Percentiles rank a stretch among this genome's conserved stretches.
Conservation (phyloP, 2,888 invertebrate species). For the Sisyra nigra region DNA sequence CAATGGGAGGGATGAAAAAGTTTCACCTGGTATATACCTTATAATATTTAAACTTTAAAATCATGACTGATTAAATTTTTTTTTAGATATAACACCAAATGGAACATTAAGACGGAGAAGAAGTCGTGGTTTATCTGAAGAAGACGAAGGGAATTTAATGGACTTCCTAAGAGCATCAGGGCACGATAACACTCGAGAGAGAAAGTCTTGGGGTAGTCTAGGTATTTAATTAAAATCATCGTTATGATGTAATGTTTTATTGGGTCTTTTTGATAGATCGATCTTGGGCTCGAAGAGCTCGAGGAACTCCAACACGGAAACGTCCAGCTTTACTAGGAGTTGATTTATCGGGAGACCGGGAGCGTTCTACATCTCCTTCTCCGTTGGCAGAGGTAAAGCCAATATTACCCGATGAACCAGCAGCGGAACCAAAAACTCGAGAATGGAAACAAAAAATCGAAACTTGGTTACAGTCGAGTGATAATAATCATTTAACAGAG, state of each 20-base stretch:
- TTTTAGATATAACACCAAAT: slow-evolving; percentile 67
- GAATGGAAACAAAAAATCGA: slow-evolving; percentile 85
- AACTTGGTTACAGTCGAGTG: slow-evolving; percentile 79
- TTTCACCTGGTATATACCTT: slow-evolving; percentile 31
- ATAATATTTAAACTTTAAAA: background rate
- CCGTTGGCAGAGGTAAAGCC: slow-evolving; percentile 38
- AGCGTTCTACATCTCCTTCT: slow-evolving; percentile 52
- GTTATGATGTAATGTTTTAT: background rate
- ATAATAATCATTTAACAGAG: slow-evolving; percentile 58
- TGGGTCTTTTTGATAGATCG: slow-evolving; percentile 39
- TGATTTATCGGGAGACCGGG: slow-evolving; percentile 56
- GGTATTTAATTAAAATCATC: slow-evolving; percentile 37
- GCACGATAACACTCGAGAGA: slow-evolving; percentile 54
- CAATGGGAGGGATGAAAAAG: slow-evolving; percentile 29
- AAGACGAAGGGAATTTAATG: slow-evolving; percentile 73
- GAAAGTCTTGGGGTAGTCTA: slow-evolving; percentile 72
- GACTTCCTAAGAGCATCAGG: slow-evolving; percentile 68
- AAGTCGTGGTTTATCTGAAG: slow-evolving; percentile 65
- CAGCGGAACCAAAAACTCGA: slow-evolving; percentile 35
- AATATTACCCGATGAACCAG: slow-evolving; percentile 27
- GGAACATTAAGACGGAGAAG: slow-evolving; percentile 70
- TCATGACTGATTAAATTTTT: background rate
- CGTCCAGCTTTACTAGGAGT: slow-evolving; percentile 62
- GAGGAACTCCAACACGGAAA: slow-evolving; percentile 53
- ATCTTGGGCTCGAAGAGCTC: slow-evolving; percentile 70